phyloP scores from a whole-genome alignment of 2,888 invertebrate species.

The Falcaria lacertinaria region DNA sequence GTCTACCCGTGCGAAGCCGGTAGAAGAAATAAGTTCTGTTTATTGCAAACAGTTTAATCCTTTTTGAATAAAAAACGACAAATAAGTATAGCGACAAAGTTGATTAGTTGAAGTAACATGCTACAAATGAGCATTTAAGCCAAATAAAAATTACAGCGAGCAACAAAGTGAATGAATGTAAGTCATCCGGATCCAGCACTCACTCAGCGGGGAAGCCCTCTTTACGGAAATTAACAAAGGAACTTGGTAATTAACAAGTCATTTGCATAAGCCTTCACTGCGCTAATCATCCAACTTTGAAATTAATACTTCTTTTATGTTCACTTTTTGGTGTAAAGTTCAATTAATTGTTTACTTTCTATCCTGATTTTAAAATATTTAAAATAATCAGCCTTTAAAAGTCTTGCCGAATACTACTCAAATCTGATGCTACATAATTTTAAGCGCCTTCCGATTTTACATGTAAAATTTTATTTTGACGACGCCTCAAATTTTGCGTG shows the following conservation, averaged over 20 bases:
- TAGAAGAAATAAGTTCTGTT: too few relatives aligned
- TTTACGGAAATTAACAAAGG: slow-evolving; percentile 43
- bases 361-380: background rate
- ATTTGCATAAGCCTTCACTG: slow-evolving; percentile 58
- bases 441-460: too few relatives aligned
- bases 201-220: slow-evolving; percentile 10
- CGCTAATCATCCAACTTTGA: slow-evolving; percentile 50
- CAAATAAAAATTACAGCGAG: background rate
- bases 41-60: too few relatives aligned
- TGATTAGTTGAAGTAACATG: background rate
- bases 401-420: too few relatives aligned
- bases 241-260: slow-evolving; percentile 49
- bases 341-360: slow-evolving; percentile 6
- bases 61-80: too few relatives aligned
- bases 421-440: too few relatives aligned
- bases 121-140: background rate
- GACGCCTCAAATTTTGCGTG: too few relatives aligned
- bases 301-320: slow-evolving; percentile 19
- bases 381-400: too few relatives aligned
- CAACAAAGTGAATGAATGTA: background rate
- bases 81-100: too few relatives aligned
- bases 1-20: too few relatives aligned
- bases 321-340: slow-evolving; percentile 3
- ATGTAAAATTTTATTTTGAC: too few relatives aligned
- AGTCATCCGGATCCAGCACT: slow-evolving; percentile 1